Evolutionary conservation across 2,888 invertebrate genomes (phyloP).

Genomic region (Phengaris arion): DNA sequence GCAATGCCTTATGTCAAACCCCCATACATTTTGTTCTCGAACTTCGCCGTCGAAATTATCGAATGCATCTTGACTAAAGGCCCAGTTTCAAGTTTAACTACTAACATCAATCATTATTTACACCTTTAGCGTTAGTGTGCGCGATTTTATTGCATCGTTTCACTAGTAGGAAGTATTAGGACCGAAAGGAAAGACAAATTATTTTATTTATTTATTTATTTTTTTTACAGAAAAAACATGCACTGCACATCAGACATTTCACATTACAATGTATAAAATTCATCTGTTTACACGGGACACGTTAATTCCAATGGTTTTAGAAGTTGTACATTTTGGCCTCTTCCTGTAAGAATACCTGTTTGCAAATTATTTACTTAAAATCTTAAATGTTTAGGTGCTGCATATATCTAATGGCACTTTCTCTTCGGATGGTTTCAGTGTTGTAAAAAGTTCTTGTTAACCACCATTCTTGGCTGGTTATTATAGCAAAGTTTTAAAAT

Average conservation of each 20-base stretch:
- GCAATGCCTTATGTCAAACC: no score
- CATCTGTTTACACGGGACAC: not conserved
- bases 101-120: no score
- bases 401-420: no score
- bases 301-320: no score
- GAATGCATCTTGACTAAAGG: no score
- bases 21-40: no score
- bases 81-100: no score
- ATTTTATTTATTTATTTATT: conserved; percentile 36
- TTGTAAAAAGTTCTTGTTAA: not conserved
- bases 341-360: not conserved
- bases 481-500: not conserved
- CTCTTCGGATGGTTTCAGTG: not conserved
- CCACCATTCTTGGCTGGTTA: not conserved
- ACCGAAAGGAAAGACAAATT: conserved; percentile 28
- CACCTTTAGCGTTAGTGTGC: no score
- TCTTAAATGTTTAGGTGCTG: no score
- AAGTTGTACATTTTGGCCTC: not conserved
- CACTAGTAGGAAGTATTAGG: no score
- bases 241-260: conserved; percentile 50
- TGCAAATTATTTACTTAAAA: not conserved
- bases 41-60: no score
- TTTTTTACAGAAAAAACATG: conserved; percentile 47
- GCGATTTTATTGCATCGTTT: no score
- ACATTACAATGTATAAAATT: conserved; percentile 48